Evolutionary conservation across 1,140 invertebrate genomes (phyloP).

Genomic region (Psilanteris sp.): DNA sequence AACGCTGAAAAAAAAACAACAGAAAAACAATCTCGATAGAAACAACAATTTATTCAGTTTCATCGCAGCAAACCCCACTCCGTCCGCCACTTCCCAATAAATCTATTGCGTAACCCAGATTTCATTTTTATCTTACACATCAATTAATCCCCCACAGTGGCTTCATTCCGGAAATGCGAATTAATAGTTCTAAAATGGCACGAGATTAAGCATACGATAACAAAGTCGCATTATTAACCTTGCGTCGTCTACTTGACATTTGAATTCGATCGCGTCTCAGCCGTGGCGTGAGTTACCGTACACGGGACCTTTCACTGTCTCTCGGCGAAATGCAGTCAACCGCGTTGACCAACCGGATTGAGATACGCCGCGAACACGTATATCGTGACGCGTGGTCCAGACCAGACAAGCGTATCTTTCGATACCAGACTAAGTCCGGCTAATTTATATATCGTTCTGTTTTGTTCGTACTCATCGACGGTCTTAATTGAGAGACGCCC

Average conservation of each 20-base stretch:
- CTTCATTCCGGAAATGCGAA: conserved; percentile 43
- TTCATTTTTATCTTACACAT: no score
- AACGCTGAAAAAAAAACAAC: no score
- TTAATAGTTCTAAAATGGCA: conserved; percentile 36
- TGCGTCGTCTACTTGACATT: conserved; percentile 56
- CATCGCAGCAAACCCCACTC: no score
- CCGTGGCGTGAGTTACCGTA: conserved; percentile 43
- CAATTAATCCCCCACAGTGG: no score
- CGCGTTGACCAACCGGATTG: conserved; percentile 50
- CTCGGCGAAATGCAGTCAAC: conserved; percentile 43
- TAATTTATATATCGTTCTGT: conserved; percentile 14
- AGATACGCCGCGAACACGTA: conserved; percentile 37
- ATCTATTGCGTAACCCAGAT: no score
- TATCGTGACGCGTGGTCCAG: conserved; percentile 16
- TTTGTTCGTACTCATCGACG: conserved; percentile 15
- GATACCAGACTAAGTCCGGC: neutral
- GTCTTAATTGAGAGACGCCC: conserved; percentile 15
- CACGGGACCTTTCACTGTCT: conserved; percentile 57
- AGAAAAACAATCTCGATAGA: no score
- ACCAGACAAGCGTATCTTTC: conserved; percentile 23
- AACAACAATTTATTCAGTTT: no score
- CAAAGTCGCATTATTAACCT: conserved; percentile 57
- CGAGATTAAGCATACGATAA: conserved; percentile 41
- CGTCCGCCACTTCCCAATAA: no score
- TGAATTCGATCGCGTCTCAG: conserved; percentile 50